Evolutionary conservation across 2,113 vertebrate species (phyloP), one percentile per base, ranked within the genome.

Genomic region (Tichodroma muraria): DNA sequence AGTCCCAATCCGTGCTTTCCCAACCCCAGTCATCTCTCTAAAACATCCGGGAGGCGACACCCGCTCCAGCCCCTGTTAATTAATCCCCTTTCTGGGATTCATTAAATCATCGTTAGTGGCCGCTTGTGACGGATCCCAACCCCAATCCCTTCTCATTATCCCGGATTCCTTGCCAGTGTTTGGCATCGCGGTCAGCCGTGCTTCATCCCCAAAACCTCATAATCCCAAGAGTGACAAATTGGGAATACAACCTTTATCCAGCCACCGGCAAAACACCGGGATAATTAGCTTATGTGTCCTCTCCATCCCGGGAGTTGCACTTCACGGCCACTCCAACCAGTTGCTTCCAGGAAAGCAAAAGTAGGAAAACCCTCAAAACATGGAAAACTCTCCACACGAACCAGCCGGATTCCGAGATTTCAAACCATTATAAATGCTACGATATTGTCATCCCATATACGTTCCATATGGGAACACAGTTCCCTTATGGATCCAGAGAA

Each of bases 321-420:
- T 31, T 52, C 78, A n/a, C 1, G 8, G 60, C 60, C 52, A 38
- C 70, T 54, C 69, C 59, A 71, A 66, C 80, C 44, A 31, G 53
- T 52, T 35, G n/a, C 59, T 89, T 56, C 68, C 54, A 27, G 50
- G 33, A 71, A 70, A 91, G 50, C 54, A 49, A 68, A 64, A 54
- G 35, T 6, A 72, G 72, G 31, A 38, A 59, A 65, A 7, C 10
- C 19, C 44, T 24, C 44, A 75, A 95, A 66, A 68, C 2, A 14
- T 0, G 13, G 78, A 52, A 47, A 76, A 38, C 18, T n/a, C 31
- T 22, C 38, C 14, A 0, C 6, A 0, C 1, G 0, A 40, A 7
- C 59, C 69, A 19, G 68, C 10, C 1, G 1, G 31, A 72, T 59
- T 40, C 69, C 0, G 1, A 57, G n/a, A 30, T 47, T 71, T 61